A percentile compares a stretch with the other conserved stretches of the same genome.
Evolutionary conservation across 2,888 invertebrate species (phyloP).

Genomic region (Tiliacea citrago): DNA sequence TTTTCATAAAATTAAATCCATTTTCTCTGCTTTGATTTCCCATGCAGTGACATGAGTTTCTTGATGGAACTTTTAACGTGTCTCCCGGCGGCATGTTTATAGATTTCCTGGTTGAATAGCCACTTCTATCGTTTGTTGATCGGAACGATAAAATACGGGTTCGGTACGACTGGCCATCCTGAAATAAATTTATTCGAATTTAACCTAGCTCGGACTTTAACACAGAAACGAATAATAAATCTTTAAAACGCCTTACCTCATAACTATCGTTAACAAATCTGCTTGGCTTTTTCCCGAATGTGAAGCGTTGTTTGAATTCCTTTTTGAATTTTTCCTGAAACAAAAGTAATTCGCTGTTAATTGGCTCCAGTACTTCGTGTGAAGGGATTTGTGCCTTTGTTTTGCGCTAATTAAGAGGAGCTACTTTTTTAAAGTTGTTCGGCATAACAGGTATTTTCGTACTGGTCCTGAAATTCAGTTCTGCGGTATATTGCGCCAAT

Average conservation of each 20-base stretch:
- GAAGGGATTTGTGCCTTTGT: background rate
- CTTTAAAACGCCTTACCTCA: conserved; percentile 77
- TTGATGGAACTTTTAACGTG: conserved; percentile 74
- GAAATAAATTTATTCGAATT: conserved; percentile 65
- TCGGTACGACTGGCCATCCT: conserved; percentile 87
- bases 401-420: background rate
- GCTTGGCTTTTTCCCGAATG: conserved; percentile 88
- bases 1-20: conserved; percentile 74
- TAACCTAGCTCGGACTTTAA: conserved; percentile 4
- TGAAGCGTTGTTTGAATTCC: conserved; percentile 93
- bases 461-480: conserved; percentile 7
- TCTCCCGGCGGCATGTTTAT: conserved; percentile 79
- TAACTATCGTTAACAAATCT: conserved; percentile 87
- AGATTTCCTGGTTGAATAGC: conserved; percentile 83
- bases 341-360: conserved; percentile 46
- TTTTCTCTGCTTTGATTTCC: conserved; percentile 79
- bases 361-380: conserved; percentile 9
- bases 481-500: conserved; percentile 25
- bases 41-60: conserved; percentile 80
- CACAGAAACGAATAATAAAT: conserved; percentile 12
- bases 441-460: background rate
- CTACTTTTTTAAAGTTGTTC: background rate
- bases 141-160: conserved; percentile 86
- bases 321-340: conserved; percentile 95
- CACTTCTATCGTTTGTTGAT: conserved; percentile 84